A percentile compares a stretch with the other conserved stretches of the same genome.
Evolutionary conservation across 2,113 vertebrate genomes (phyloP).

Genomic region (Pomatostomus ruficeps): DNA sequence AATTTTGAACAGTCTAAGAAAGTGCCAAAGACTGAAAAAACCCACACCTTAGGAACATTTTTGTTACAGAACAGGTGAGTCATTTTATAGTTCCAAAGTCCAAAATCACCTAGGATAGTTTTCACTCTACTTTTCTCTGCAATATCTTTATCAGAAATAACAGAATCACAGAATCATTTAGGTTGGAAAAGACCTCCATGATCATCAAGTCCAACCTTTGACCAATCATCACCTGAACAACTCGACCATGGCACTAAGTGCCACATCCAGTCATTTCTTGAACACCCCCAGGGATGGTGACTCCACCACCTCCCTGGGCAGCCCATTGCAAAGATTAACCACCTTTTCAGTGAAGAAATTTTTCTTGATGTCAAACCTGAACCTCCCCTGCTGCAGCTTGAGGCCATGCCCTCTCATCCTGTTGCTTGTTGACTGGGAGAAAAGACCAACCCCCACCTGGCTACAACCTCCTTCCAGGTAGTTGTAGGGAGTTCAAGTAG

Average conservation of each 20-base stretch:
- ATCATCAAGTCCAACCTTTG: background rate
- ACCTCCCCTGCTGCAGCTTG: background rate
- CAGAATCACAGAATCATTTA: background rate
- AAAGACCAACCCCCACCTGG: background rate
- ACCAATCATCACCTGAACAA: accelerated
- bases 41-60: background rate
- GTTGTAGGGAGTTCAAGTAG: background rate
- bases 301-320: background rate
- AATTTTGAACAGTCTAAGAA: background rate
- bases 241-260: background rate
- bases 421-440: background rate
- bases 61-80: background rate
- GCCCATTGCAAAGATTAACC: background rate
- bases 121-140: background rate
- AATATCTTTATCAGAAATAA: background rate
- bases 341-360: background rate
- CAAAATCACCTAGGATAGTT: background rate
- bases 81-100: background rate
- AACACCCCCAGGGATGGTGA: background rate
- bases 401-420: background rate
- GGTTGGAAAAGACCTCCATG: background rate
- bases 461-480: background rate
- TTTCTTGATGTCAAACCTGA: background rate
- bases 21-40: background rate
- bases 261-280: background rate